Percentiles rank a stretch among this genome's conserved stretches.
These are phyloP conservation scores for Zapus hudsonius DNA, from an alignment of 2,113 vertebrate genomes.

Conservation along the genomic window DNA sequence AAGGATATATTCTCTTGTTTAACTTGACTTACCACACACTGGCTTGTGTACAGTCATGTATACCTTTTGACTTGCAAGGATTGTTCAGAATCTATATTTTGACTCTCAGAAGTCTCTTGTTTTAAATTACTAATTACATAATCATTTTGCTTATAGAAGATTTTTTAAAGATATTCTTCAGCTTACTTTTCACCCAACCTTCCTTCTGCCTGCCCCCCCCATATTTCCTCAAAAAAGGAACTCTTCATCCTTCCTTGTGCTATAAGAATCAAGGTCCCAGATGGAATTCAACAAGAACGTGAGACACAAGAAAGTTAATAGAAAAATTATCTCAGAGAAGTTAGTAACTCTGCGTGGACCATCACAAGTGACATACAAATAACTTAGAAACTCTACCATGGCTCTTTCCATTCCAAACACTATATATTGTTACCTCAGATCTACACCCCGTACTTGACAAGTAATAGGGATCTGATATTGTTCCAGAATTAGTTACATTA, in stretches of 20 bases:
- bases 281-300: neutral
- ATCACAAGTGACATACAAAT: neutral
- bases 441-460: neutral
- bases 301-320: neutral
- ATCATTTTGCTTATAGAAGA: neutral
- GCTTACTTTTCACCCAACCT: no score
- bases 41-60: neutral
- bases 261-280: neutral
- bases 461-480: neutral
- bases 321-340: neutral
- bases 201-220: no score
- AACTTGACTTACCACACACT: neutral
- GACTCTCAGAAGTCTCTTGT: neutral
- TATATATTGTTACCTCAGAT: neutral
- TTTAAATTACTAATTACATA: slow-evolving; percentile 2
- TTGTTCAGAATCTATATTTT: neutral
- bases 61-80: neutral
- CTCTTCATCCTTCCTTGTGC: neutral
- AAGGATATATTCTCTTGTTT: neutral
- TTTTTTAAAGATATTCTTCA: no score
- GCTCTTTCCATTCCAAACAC: neutral
- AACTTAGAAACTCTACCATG: neutral
- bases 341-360: neutral
- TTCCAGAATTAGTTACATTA: neutral
- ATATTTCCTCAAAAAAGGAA: neutral